phyloP scores from a whole-genome alignment of 2,888 invertebrate genomes.

The Didymodactylos carnosus region DNA sequence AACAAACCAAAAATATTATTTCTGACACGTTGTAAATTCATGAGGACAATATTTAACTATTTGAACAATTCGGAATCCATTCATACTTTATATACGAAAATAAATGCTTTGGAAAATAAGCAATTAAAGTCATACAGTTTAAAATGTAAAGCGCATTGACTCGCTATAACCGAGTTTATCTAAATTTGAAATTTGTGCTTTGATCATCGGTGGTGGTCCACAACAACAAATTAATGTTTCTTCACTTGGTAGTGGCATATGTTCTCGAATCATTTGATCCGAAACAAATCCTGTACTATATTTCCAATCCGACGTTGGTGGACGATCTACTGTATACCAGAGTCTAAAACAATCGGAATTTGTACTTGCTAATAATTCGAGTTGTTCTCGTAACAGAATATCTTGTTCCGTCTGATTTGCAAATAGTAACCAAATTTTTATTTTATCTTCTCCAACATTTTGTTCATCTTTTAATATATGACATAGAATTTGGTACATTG shows the following conservation, averaged over 20 bases:
- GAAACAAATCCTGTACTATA: conserved; percentile 80
- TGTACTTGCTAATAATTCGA: conserved; percentile 53
- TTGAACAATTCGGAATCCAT: too few relatives aligned
- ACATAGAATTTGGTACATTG: conserved; percentile 78
- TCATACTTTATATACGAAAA: too few relatives aligned
- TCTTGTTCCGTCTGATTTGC: conserved; percentile 92
- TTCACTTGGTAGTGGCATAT: conserved; percentile 51
- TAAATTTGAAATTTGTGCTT: conserved; percentile 67
- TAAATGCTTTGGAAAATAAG: neutral
- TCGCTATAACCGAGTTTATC: conserved; percentile 67
- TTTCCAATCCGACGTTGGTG: conserved; percentile 53
- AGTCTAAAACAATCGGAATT: conserved; percentile 61
- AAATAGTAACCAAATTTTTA: conserved; percentile 61
- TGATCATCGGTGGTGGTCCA: conserved; percentile 40
- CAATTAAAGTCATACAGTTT: too few relatives aligned
- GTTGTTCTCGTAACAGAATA: conserved; percentile 64
- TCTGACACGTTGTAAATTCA: too few relatives aligned
- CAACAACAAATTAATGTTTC: conserved; percentile 79
- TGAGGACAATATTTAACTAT: too few relatives aligned
- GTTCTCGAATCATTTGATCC: conserved; percentile 63
- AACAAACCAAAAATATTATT: too few relatives aligned
- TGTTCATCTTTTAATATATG: neutral
- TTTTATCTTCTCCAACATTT: conserved; percentile 39
- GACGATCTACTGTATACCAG: conserved; percentile 64
- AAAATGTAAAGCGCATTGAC: conserved; percentile 31